Base-by-base conservation (phyloP, 2,888 invertebrate genomes). In the Tetrapedia diversipes region DNA sequence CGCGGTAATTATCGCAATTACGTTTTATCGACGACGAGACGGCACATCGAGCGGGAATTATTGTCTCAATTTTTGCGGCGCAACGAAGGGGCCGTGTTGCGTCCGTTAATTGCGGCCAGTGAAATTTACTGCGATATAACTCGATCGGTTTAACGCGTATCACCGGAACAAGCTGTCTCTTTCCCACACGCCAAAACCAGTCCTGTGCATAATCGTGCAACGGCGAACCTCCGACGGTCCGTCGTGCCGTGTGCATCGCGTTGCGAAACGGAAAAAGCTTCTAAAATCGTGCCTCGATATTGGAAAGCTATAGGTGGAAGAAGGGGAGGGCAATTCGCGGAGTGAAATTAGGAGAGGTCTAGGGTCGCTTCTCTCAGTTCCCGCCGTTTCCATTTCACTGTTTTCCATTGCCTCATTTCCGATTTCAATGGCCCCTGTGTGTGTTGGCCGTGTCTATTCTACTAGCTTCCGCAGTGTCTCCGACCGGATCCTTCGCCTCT, bases 21-120 rank as follows among this genome's bases (percentile, higher is more conserved):
- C 77, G 70, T 77, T 70, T 77, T 77, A 77, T 77, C 77, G 70
- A 69, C 59, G 57, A 65, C 69, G 69, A 56, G 68, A 59, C 65
- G 68, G 37, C 65, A 29, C 69, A 54, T 57, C 60, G 41, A 32
- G 39, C 51, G 60, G 45, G 66, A 66, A 77, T 77, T 77, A 77
- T 77, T 61, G 65, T 65, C 70, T 57, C 74, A 61, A 57, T 77
- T 77, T 66, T 77, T 77, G 49, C 77, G 41, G 16, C 27, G 22
- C 29, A 37, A 16, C 63, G 51, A 29, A 39, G 51, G 39, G 39
- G 63, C 27, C 45, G 24, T 41, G 76, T 57, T 49, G 65, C 49
- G 61, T 49, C 51, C 61, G 69, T 54, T 70, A 66, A 77, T 77
- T 66, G 56, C 64, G 53, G 43, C 45, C 27, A 27, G 29, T 45